Evolutionary conservation across 2,888 invertebrate genomes (phyloP).

Genomic region (Eupithecia centaureata): DNA sequence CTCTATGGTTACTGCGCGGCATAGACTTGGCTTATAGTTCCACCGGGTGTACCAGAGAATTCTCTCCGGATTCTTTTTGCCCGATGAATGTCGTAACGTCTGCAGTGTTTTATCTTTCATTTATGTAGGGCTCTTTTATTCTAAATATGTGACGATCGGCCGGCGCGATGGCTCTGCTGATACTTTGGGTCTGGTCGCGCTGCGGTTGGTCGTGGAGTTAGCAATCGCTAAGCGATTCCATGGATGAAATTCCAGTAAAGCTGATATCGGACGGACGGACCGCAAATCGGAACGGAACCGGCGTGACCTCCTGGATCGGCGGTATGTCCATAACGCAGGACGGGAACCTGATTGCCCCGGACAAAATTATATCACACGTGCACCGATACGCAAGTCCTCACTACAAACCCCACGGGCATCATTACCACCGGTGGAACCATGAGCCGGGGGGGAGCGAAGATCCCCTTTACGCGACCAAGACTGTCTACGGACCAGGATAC

Average conservation of each 20-base stretch:
- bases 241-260: conserved; percentile 83
- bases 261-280: conserved; percentile 80
- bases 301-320: conserved; percentile 80
- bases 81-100: conserved; percentile 75
- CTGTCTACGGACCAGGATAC: conserved; percentile 81
- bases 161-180: conserved; percentile 71
- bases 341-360: conserved; percentile 80
- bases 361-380: conserved; percentile 81
- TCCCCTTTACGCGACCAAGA: conserved; percentile 83
- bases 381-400: conserved; percentile 81
- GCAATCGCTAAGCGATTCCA: conserved; percentile 79
- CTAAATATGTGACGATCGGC: conserved; percentile 66
- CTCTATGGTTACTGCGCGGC: conserved; percentile 85
- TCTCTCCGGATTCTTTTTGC: conserved; percentile 61
- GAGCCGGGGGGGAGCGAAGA: conserved; percentile 81
- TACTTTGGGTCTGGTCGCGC: conserved; percentile 69
- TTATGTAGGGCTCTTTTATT: conserved; percentile 67
- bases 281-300: conserved; percentile 73
- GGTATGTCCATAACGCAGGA: conserved; percentile 82
- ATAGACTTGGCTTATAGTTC: conserved; percentile 82
- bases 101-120: conserved; percentile 72
- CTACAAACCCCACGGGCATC: conserved; percentile 80
- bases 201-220: conserved; percentile 70
- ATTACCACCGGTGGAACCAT: conserved; percentile 80
- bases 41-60: conserved; percentile 71